Evolutionary conservation across 2,797 vertebrate genomes (phyloP), one percentile per base, ranked within the genome.

Genomic region (Oreonectes daqikongensis): DNA sequence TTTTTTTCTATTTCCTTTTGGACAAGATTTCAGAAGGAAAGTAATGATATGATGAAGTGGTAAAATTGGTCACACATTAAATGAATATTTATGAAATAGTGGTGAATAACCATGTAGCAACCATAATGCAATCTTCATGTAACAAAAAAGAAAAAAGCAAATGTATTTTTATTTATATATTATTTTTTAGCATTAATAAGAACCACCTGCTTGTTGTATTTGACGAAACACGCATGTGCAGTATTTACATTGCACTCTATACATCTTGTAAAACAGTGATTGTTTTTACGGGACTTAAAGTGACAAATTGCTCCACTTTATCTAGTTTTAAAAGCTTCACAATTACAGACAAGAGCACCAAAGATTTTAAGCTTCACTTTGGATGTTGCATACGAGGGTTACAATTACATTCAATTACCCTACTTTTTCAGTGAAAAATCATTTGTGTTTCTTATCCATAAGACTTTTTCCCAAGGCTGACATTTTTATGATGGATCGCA

Each of bases 401-500:
- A 24, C 63, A 66, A 67, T 75, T 57, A 53, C 20, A 55, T 55
- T 75, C 12, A 67, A 42, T 75, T 55, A 52, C 44, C 71, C 28
- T 32, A 35, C 8, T 48, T 61, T 60, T 73, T 44, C 35, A 20
- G 26, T 3, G 15, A 14, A 40, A 69, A 60, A 69, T 50, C 18
- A 35, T 18, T 69, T 48, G 38, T 69, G 65, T 68, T 68, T 75
- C 53, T 70, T 18, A 69, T 70, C 57, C 26, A 67, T 75, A 32
- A 57, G 63, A 44, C 44, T 63, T 63, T 35, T 77, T 28, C 40
- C 32, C 48, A 35, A 38, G 48, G 69, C 71, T 78, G 80, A 81
- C 75, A 53, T 68, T 80, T 78, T 40, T 72, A 55, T 69, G 80
- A 80, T 77, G 68, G 69, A 71, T 80, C 66, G 18, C 35, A 50